Percentiles rank a stretch among this genome's conserved stretches.
Conservation (phyloP, 2,113 vertebrate species). For the Clarias batrachus region DNA sequence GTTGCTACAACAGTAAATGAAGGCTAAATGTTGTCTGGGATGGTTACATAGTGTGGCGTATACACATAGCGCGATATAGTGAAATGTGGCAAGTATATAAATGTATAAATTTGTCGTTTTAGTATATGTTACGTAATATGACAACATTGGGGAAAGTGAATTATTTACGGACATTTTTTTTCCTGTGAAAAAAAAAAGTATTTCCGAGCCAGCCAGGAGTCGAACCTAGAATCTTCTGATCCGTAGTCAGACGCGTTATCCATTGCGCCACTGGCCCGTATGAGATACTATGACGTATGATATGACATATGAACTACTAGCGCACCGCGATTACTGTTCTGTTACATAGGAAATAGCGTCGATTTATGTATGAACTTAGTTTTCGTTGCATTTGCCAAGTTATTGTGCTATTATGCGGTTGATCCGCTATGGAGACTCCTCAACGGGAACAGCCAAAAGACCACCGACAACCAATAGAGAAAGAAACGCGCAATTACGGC, state of each 20-base stretch:
- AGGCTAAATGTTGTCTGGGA: background rate
- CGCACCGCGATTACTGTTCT: no score
- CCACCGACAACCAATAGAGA: no score
- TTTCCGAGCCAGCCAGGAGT: slow-evolving; percentile 79
- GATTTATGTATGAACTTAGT: no score
- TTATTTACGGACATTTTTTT: background rate
- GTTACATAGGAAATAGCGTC: no score
- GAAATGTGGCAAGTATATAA: background rate
- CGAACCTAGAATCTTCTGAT: slow-evolving; percentile 86
- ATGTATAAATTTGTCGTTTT: background rate
- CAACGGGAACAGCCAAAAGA: no score
- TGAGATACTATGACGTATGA: no score
- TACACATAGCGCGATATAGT: background rate
- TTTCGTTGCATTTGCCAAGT: no score
- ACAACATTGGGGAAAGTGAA: background rate
- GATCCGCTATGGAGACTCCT: no score
- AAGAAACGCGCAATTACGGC: no score
- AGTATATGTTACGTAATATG: background rate
- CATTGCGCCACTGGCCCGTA: slow-evolving; percentile 81
- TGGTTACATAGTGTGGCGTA: background rate
- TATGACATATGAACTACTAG: no score
- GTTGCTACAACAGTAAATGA: background rate
- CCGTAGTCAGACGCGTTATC: slow-evolving; percentile 83
- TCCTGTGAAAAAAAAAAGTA: background rate
- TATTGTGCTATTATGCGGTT: no score